A percentile compares a stretch with the other conserved stretches of the same genome.
These are phyloP conservation scores for Cacatua alba DNA, from an alignment of 2,113 vertebrate species.

Conservation along the genomic window DNA sequence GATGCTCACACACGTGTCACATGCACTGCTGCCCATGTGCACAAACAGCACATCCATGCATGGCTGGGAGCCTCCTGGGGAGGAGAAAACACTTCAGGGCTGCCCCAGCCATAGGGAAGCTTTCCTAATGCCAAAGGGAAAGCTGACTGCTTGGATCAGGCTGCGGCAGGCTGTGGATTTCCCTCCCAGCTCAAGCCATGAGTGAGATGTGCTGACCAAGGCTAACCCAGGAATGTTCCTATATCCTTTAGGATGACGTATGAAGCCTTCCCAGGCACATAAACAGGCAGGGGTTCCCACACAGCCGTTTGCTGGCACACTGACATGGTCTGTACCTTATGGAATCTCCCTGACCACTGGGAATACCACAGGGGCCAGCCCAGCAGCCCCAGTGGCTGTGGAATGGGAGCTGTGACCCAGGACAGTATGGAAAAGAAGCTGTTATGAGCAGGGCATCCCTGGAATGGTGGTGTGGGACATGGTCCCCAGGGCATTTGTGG, in stretches of 20 bases:
- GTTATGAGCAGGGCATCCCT: background rate
- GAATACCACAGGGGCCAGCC: background rate
- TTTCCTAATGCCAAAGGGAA: background rate
- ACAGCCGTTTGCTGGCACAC: background rate
- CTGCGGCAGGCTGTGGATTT: background rate
- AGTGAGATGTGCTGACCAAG: background rate
- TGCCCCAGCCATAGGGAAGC: background rate
- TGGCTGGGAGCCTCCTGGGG: background rate
- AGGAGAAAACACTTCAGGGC: background rate
- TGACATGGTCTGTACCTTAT: background rate
- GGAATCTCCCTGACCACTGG: background rate
- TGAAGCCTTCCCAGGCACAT: background rate
- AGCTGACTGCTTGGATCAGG: background rate
- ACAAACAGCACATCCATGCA: background rate
- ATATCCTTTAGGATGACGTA: background rate
- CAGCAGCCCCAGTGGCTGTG: background rate
- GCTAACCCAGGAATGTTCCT: background rate
- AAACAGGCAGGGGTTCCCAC: background rate
- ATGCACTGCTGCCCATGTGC: accelerated
- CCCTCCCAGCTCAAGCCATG: background rate
- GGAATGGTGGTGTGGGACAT: background rate
- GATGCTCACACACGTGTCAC: background rate
- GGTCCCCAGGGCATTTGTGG: background rate
- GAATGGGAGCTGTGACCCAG: background rate
- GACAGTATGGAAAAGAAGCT: background rate